Percentiles rank a stretch among this genome's conserved stretches.
Conservation (phyloP, 2,888 invertebrate species). For the Aquatica leii region DNA sequence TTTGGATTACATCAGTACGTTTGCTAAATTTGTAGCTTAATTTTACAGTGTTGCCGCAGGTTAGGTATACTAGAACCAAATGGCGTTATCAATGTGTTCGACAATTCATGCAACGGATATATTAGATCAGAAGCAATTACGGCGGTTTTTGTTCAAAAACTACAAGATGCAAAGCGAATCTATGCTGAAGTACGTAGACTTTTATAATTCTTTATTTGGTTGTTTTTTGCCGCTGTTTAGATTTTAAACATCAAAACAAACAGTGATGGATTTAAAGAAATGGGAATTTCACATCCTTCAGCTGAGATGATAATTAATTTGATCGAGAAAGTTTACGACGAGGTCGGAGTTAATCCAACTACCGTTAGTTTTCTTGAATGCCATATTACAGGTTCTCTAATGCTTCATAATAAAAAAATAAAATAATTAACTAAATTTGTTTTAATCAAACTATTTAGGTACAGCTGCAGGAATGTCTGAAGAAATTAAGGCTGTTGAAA, state of each 20-base stretch:
- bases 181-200: neutral
- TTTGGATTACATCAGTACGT: too few species aligned
- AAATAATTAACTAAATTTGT: too few species aligned
- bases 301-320: slow-evolving; percentile 66
- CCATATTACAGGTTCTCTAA: slow-evolving; percentile 63
- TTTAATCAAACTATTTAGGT: too few species aligned
- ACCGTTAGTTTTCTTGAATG: slow-evolving; percentile 80
- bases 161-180: neutral
- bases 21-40: too few species aligned
- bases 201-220: neutral
- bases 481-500: slow-evolving; percentile 70
- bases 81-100: neutral
- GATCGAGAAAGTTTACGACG: slow-evolving; percentile 67
- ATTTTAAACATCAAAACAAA: slow-evolving; percentile 32
- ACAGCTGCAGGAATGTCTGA: slow-evolving; percentile 66
- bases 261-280: slow-evolving; percentile 32
- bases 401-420: too few species aligned
- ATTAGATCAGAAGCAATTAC: neutral
- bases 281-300: slow-evolving; percentile 38
- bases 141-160: neutral
- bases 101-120: neutral
- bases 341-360: slow-evolving; percentile 72
- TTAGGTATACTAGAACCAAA: too few species aligned
- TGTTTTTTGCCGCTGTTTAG: neutral
- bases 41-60: too few species aligned